Conservation (phyloP, 1,140 invertebrate genomes). For the Tetragnatha versicolor region DNA sequence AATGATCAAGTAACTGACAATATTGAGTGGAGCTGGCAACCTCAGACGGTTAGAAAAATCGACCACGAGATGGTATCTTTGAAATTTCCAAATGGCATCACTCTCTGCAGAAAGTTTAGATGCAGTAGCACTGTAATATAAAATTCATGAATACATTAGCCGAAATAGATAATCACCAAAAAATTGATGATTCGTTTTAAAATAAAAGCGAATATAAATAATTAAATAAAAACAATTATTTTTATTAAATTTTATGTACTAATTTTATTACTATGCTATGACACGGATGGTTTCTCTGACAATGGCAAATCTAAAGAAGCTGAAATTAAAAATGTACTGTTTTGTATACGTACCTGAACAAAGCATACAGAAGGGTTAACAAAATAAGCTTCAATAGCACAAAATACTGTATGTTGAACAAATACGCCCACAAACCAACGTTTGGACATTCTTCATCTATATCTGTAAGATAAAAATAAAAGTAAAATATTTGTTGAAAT, state of each 20-base stretch:
- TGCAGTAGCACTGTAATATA: constrained; percentile 61
- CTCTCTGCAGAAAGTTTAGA: constrained; percentile 62
- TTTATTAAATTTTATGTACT: no score
- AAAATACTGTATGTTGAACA: constrained; percentile 65
- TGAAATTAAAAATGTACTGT: no score
- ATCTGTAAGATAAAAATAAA: constrained; percentile 45
- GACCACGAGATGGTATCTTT: constrained; percentile 65
- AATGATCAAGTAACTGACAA: constrained; percentile 61
- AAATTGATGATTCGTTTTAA: no score
- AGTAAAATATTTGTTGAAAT: not conserved
- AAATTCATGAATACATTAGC: not conserved
- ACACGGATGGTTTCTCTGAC: no score
- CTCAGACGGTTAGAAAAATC: constrained; percentile 65
- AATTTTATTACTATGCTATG: no score
- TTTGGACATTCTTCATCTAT: constrained; percentile 61
- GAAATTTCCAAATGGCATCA: constrained; percentile 66
- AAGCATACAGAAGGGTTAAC: constrained; percentile 65
- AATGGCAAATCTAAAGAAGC: no score
- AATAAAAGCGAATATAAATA: no score
- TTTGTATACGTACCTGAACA: constrained; percentile 65
- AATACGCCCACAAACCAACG: constrained; percentile 63
- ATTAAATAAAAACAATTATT: no score
- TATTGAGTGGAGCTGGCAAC: constrained; percentile 61
- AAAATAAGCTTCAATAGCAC: constrained; percentile 65
- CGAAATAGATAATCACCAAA: no score